Conservation (phyloP, 1,140 invertebrate species). For the Carcinoscorpius rotundicauda region DNA sequence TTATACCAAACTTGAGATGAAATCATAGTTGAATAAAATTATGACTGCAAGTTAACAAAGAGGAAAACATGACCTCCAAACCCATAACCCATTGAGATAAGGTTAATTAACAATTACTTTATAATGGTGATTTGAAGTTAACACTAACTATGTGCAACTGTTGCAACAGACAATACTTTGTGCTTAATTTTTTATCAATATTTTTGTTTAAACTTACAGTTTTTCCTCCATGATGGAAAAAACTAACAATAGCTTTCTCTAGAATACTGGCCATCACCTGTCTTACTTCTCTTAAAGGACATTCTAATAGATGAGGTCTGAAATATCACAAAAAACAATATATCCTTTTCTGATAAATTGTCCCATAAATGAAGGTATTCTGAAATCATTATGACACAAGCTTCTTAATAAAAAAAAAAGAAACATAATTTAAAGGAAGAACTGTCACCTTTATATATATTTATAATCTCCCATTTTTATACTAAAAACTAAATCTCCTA, state of each 20-base stretch:
- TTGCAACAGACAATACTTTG: background rate
- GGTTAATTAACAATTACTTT: background rate
- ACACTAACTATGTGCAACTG: background rate
- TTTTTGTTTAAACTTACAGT: conserved; percentile 11
- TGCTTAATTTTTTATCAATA: background rate
- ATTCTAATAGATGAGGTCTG: conserved; percentile 38
- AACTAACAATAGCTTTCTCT: conserved; percentile 26
- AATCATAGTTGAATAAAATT: too few species aligned
- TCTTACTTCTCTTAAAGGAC: conserved; percentile 35
- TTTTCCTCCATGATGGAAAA: conserved; percentile 28
- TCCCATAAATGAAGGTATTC: too few species aligned
- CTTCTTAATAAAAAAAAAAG: too few species aligned
- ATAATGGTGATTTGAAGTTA: background rate
- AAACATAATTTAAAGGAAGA: too few species aligned
- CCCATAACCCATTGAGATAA: background rate
- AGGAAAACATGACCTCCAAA: too few species aligned
- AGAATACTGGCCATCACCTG: conserved; percentile 31
- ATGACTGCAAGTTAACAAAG: too few species aligned
- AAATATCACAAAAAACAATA: conserved; percentile 3
- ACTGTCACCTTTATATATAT: too few species aligned
- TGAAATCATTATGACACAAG: too few species aligned
- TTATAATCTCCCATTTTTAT: background rate
- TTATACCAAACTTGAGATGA: too few species aligned
- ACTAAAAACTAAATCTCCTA: conserved; percentile 5
- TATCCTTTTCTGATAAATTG: too few species aligned